Base-by-base conservation (phyloP, 30 jellyfish, hydroid and myxozoan genomes). In the Hydra vulgaris region DNA sequence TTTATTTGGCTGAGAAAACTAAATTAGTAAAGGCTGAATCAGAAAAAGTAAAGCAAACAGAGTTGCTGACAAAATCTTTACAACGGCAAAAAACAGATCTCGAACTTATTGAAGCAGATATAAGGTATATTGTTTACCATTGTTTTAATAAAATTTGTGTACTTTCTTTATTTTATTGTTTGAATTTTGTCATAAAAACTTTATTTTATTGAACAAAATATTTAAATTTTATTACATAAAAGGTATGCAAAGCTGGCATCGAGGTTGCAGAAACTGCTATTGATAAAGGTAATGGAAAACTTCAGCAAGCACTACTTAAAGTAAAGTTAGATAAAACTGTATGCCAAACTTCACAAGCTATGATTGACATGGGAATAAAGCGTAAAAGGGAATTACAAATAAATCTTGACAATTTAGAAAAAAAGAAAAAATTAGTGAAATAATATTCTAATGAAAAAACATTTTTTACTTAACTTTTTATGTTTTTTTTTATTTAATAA, bases 341-440 rank as follows among this genome's bases (percentile, higher is more conserved):
- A 25, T 54, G 55, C 25, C 89, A 82, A 54, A 54, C 54, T 19
- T 85, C 89, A 15, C 80, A 25, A 69, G 56, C 89, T 20, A 73
- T 19, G 40, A 82, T 73, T 27, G 88, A 73, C 26, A 74, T 72
- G 23, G 87, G 87, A 1, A 18, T 54, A 22, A 72, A 82, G 56
- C 4, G 88, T 55, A 82, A 74, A 27, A 19, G 68, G 54, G 26
- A 52, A 21, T 67, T 73, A 27, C 79, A 82, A 82, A 52, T 21
- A 77, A 25, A 73, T 15, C 26, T 78, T 26, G 85, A 40, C 61
- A 40, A 40, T 40, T 40, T 40, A 40, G 61, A 40, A 40, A 40
- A 3, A 40, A 40, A 40, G 61, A 40, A 40, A 40, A 40, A 40
- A 40, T 40, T 40, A 40, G 61, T 40, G 61, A 40, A 40, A 40